phyloP scores from a whole-genome alignment of 2,888 invertebrate species.

The Amorpha juglandis region DNA sequence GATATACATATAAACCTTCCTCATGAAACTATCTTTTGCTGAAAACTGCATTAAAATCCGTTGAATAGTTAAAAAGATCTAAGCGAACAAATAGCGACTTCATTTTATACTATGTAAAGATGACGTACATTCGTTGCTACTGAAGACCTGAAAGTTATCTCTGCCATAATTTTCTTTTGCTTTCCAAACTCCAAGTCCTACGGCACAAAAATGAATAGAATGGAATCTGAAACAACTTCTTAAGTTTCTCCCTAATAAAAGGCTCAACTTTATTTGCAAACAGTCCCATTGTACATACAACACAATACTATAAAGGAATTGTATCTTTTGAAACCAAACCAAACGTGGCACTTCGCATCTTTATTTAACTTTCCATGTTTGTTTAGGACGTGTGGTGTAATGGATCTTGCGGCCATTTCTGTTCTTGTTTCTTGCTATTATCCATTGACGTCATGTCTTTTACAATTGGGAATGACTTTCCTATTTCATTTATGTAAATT shows the following conservation, averaged over 20 bases:
- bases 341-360: background rate
- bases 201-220: background rate
- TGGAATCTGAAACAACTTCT: background rate
- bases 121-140: background rate
- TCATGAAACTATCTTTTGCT: too few relatives aligned
- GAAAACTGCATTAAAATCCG: too few relatives aligned
- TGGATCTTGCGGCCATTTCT: background rate
- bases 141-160: background rate
- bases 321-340: slow-evolving; percentile 1
- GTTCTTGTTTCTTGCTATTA: background rate
- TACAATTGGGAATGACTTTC: background rate
- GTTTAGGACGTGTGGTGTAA: background rate
- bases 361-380: slow-evolving; percentile 1
- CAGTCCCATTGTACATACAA: background rate
- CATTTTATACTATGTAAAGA: too few relatives aligned
- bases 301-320: background rate
- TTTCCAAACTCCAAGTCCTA: background rate
- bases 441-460: background rate
- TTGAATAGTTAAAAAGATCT: too few relatives aligned
- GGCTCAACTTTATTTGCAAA: slow-evolving; percentile 1
- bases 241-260: background rate
- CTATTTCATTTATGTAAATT: background rate
- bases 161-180: background rate
- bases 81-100: too few relatives aligned
- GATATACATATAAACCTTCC: too few relatives aligned